Conservation (phyloP, 2,797 vertebrate genomes). For the Cuculus canorus region DNA sequence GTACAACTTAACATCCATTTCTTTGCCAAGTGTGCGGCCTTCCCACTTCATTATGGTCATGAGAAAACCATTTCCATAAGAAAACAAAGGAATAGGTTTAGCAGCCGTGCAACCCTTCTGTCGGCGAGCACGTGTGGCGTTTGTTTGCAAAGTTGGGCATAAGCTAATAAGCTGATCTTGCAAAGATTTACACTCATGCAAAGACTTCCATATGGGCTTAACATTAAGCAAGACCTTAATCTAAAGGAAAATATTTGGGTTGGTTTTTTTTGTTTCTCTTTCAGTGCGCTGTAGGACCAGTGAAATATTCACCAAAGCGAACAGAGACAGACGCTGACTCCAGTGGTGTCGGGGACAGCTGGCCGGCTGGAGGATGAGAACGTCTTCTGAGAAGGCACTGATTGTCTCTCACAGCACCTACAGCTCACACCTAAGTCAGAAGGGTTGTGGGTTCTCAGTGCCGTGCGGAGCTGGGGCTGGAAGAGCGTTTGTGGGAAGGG, state of each 20-base stretch:
- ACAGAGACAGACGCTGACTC: not conserved
- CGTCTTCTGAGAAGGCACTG: not conserved
- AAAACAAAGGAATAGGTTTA: constrained; percentile 13
- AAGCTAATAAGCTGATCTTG: not conserved
- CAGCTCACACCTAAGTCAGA: too few species aligned
- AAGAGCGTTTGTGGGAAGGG: not conserved
- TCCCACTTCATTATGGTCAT: not conserved
- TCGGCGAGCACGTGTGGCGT: not conserved
- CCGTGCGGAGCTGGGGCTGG: fast-evolving
- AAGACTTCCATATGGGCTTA: not conserved
- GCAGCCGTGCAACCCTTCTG: not conserved
- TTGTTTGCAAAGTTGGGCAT: not conserved
- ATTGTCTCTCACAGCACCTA: fast-evolving
- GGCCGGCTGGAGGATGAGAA: not conserved
- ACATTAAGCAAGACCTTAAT: not conserved
- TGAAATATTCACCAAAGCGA: not conserved
- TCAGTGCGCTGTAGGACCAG: not conserved
- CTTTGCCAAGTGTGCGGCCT: not conserved
- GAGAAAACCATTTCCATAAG: not conserved
- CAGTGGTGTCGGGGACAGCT: fast-evolving
- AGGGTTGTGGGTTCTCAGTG: fast-evolving
- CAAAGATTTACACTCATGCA: not conserved
- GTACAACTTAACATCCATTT: not conserved
- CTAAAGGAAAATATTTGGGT: not conserved
- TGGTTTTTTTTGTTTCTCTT: not conserved